These are phyloP conservation scores for Elysia crispata DNA, from an alignment of 2,888 invertebrate genomes.

Conservation along the genomic window DNA sequence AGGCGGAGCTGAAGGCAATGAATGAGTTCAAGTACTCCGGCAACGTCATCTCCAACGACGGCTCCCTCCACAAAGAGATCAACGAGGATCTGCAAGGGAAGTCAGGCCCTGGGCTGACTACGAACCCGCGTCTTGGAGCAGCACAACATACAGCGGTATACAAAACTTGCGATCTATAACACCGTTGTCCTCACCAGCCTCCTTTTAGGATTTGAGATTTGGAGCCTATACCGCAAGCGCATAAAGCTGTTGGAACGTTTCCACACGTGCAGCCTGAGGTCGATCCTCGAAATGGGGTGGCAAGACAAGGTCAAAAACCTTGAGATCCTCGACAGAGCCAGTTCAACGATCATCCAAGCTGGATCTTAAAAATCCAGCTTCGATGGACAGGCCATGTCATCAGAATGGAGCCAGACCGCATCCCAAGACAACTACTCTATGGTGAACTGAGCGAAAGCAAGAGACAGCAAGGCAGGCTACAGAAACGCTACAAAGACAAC, in stretches of 20 bases:
- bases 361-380: slow-evolving; percentile 5
- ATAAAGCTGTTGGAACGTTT: too few relatives aligned
- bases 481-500: too few relatives aligned
- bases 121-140: slow-evolving; percentile 33
- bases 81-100: slow-evolving; percentile 27
- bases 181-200: slow-evolving; percentile 34
- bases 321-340: slow-evolving; percentile 2
- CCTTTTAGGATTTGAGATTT: slow-evolving; percentile 33
- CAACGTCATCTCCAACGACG: neutral
- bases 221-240: neutral
- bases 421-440: too few relatives aligned
- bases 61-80: neutral
- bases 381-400: neutral
- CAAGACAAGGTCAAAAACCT: neutral
- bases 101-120: slow-evolving; percentile 19
- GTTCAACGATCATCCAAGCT: slow-evolving; percentile 11
- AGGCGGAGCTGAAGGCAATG: slow-evolving; percentile 7
- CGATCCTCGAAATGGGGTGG: slow-evolving; percentile 12
- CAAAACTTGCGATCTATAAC: neutral
- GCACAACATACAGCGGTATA: neutral
- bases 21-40: slow-evolving; percentile 20
- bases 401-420: too few relatives aligned
- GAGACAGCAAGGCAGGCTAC: too few relatives aligned
- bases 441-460: too few relatives aligned
- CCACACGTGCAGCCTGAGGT: neutral